Percentiles rank a stretch among this genome's conserved stretches.
phyloP scores from a whole-genome alignment of 2,113 vertebrate genomes.

The Phodopus roborovskii region DNA sequence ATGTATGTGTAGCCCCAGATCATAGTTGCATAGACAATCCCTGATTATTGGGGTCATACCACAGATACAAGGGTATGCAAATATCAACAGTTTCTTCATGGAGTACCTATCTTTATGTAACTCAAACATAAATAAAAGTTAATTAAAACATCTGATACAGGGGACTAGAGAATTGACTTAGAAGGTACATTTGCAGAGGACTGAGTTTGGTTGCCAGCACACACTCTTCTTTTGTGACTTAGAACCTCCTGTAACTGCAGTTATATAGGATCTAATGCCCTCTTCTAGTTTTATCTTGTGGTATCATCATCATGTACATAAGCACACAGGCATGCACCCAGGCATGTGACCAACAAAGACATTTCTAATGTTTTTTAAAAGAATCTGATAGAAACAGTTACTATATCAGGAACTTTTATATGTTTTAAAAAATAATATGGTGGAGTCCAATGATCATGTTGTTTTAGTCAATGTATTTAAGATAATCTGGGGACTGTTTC shows the following conservation, averaged over 20 bases:
- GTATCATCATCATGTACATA: not conserved
- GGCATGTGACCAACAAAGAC: not conserved
- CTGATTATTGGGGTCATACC: not conserved
- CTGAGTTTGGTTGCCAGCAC: not conserved
- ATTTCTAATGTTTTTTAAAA: not conserved
- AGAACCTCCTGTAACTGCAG: not conserved
- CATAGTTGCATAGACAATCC: not conserved
- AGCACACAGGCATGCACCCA: no score
- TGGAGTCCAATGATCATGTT: not conserved
- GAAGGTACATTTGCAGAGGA: not conserved
- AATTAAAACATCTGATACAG: not conserved
- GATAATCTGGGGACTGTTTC: not conserved
- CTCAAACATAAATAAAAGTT: not conserved
- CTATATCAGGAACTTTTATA: not conserved
- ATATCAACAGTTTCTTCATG: not conserved
- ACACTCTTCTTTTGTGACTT: not conserved
- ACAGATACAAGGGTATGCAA: rapidly evolving
- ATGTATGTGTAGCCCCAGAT: not conserved
- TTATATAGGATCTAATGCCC: not conserved
- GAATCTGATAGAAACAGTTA: not conserved
- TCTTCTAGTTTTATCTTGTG: not conserved
- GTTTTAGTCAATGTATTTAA: not conserved
- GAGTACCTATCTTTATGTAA: not conserved
- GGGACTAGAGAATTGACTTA: not conserved
- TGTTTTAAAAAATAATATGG: not conserved